phyloP scores from a whole-genome alignment of 2,888 invertebrate genomes.

The Gymnocheta viridis region DNA sequence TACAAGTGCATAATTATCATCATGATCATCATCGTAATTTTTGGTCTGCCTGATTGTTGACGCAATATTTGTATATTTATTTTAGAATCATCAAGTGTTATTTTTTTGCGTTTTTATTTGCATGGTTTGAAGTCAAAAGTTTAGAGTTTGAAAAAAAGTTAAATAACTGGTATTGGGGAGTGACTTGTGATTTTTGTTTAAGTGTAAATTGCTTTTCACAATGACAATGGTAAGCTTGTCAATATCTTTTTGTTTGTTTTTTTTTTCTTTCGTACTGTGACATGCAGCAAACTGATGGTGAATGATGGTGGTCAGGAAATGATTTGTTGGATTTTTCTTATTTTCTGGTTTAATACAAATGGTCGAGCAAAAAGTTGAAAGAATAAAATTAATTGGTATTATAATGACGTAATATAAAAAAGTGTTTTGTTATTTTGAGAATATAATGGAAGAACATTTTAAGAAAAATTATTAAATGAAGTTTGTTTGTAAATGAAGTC shows the following conservation, averaged over 20 bases:
- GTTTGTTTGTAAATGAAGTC: too few species aligned
- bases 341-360: constrained; percentile 1
- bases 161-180: constrained; percentile 40
- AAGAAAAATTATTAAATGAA: too few species aligned
- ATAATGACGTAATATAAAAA: too few species aligned
- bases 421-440: too few species aligned
- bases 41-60: constrained; percentile 52
- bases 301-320: constrained; percentile 62
- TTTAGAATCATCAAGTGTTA: constrained; percentile 43
- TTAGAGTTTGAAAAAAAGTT: background rate
- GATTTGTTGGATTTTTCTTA: constrained; percentile 41
- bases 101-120: constrained; percentile 1
- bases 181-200: constrained; percentile 40
- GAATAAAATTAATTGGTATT: too few species aligned
- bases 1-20: background rate
- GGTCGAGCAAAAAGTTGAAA: background rate
- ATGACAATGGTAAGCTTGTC: constrained; percentile 18
- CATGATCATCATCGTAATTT: constrained; percentile 28
- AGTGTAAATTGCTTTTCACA: constrained; percentile 22
- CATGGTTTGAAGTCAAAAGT: background rate
- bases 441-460: too few species aligned
- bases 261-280: constrained; percentile 4
- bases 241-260: background rate
- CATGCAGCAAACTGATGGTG: background rate
- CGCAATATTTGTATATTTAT: constrained; percentile 45